These are phyloP conservation scores for Lordiphosa mommai DNA, from an alignment of 1,140 invertebrate genomes.

Conservation along the genomic window DNA sequence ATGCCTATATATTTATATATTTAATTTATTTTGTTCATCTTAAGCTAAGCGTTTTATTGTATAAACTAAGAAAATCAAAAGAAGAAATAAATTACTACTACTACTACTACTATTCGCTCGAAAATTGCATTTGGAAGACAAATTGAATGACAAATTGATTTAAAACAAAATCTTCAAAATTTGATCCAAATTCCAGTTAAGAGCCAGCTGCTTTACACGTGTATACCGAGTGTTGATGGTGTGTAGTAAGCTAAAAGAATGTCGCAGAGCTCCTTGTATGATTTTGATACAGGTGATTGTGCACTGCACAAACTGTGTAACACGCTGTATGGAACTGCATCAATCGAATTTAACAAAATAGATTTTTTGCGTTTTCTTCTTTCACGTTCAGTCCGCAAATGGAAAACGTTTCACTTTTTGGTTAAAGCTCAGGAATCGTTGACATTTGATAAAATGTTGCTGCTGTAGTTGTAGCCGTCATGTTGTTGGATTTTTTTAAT, in stretches of 20 bases:
- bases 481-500: not conserved
- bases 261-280: constrained; percentile 4
- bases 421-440: not conserved
- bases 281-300: constrained; percentile 1
- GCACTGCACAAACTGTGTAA: constrained; percentile 8
- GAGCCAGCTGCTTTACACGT: constrained; percentile 5
- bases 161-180: too few relatives aligned
- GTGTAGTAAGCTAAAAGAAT: constrained; percentile 5
- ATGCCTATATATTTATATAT: too few relatives aligned
- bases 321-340: constrained; percentile 1
- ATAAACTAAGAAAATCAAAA: too few relatives aligned
- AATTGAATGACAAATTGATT: too few relatives aligned
- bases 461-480: not conserved
- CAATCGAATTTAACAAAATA: constrained; percentile 1
- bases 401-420: not conserved
- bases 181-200: constrained; percentile 4
- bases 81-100: too few relatives aligned
- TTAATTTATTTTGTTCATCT: too few relatives aligned
- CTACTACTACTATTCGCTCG: not conserved
- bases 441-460: not conserved
- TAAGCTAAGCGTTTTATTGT: too few relatives aligned
- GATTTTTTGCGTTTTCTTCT: constrained; percentile 5
- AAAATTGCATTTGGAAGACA: not conserved
- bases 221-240: constrained; percentile 8
- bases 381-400: not conserved